Evolutionary conservation across 1,140 invertebrate genomes (phyloP).

Genomic region (Eriocheir sinensis): DNA sequence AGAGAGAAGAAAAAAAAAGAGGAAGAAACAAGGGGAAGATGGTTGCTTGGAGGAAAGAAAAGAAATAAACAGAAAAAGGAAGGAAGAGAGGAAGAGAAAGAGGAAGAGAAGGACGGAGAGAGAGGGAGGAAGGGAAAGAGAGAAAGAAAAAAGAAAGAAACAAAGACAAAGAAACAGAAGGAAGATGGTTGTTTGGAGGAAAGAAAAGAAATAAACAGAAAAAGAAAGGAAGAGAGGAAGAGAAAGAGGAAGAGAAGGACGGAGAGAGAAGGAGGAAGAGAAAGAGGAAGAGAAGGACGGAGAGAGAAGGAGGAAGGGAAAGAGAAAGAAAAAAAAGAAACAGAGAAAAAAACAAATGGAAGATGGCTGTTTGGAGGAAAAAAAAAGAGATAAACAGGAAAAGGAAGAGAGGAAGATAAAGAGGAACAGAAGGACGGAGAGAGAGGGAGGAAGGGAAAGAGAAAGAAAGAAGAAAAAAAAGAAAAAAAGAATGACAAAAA

Average conservation of each 20-base stretch:
- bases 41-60: too few species aligned
- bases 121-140: too few species aligned
- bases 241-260: background rate
- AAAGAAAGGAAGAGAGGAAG: too few species aligned
- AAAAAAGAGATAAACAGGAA: background rate
- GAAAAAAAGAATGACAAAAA: background rate
- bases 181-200: too few species aligned
- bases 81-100: background rate
- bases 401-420: background rate
- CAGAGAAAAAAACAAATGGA: too few species aligned
- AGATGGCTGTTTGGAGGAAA: too few species aligned
- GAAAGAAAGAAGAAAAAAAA: background rate
- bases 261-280: background rate
- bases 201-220: too few species aligned
- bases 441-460: background rate
- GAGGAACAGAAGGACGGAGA: background rate
- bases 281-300: constrained; percentile 9
- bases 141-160: too few species aligned
- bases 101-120: constrained; percentile 9
- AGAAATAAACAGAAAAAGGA: background rate
- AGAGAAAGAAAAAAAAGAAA: background rate
- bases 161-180: too few species aligned
- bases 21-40: too few species aligned
- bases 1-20: too few species aligned
- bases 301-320: background rate